Base-by-base conservation (phyloP, 2,113 vertebrate species). In the Pardalotus punctatus region DNA sequence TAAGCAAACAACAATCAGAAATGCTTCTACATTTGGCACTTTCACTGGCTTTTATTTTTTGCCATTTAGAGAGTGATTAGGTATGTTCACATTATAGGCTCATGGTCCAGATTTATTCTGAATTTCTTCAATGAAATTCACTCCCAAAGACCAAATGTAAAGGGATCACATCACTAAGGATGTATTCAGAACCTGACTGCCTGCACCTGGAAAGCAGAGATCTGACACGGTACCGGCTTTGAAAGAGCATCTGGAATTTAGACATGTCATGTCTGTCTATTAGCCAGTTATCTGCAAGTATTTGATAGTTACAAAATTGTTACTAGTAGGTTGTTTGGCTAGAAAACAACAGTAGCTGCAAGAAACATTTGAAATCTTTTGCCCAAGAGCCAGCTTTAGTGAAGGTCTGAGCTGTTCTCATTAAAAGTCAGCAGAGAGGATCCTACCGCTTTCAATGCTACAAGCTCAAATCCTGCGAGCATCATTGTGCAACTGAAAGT, bases 401-500 rank as follows among this genome's bases (percentile, higher is more conserved):
- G 69, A 78, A 73, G 43, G 64, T 47, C 86, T 83, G 88, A 65
- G 91, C 42, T 81, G 47, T 22, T 86, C 82, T 94, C 91, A 86
- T 88, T 92, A 81, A 78, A 74, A 92, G 93, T 90, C 93, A 88
- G 70, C 74, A 76, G 66, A 89, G 78, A 95, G 88, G 65, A 88
- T 95, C 71, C 71, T 65, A 70, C 90, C 51, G 85, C 89, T 94
- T 90, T 80, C 93, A 88, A 19, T 54, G 89, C 88, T 84, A 81
- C 88, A 54, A 91, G 90, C 87, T 89, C 74, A 87, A 82, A 93
- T 29, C 87, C 92, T 62, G 62, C 58, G 45, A 92, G 95, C 91
- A 66, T 72, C 81, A 81, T 93, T 94, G 94, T 94, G 89, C 93
- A 69, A 16, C 87, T 33, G 71, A 94, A 96, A 96, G 94, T 81